Conservation (phyloP, 2,888 invertebrate species). For the Metellina segmentata region DNA sequence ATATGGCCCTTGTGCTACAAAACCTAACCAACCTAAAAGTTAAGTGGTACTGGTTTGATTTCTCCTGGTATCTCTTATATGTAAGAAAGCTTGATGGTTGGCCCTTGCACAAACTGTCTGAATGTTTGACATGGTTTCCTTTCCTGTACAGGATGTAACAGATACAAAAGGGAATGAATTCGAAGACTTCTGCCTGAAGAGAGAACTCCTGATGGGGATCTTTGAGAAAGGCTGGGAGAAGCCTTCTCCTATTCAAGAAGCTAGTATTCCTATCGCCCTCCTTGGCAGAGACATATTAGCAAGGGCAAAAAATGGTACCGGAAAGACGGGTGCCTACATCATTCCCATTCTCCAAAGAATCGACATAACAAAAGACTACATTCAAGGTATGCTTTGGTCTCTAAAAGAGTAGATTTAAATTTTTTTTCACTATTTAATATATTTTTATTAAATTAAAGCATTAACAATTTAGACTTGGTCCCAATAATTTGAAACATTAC, state of each 20-base stretch:
- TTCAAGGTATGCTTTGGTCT: conserved; percentile 86
- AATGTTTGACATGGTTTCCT: no score
- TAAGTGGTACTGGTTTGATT: no score
- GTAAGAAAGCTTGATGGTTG: no score
- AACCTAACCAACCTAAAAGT: no score
- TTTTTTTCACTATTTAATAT: no score
- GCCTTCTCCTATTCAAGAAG: conserved; percentile 99
- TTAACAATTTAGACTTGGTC: no score
- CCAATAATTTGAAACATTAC: no score
- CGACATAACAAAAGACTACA: conserved; percentile 89
- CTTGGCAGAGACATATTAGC: conserved; percentile 98
- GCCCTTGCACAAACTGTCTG: no score
- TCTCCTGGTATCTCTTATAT: no score
- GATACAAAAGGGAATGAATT: conserved; percentile 99
- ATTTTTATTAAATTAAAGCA: no score
- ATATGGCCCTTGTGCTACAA: no score
- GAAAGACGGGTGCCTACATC: conserved; percentile 99
- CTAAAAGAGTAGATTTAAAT: no score
- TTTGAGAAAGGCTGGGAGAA: conserved; percentile 99
- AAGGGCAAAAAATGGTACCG: conserved; percentile 99
- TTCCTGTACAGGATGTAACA: conserved; percentile 93
- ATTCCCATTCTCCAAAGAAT: conserved; percentile 98
- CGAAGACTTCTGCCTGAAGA: conserved; percentile 98
- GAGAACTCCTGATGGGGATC: conserved; percentile 99
- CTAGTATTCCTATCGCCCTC: conserved; percentile 98